Evolutionary conservation across 1,140 invertebrate genomes (phyloP).

Genomic region (Luehdorfia chinensis): DNA sequence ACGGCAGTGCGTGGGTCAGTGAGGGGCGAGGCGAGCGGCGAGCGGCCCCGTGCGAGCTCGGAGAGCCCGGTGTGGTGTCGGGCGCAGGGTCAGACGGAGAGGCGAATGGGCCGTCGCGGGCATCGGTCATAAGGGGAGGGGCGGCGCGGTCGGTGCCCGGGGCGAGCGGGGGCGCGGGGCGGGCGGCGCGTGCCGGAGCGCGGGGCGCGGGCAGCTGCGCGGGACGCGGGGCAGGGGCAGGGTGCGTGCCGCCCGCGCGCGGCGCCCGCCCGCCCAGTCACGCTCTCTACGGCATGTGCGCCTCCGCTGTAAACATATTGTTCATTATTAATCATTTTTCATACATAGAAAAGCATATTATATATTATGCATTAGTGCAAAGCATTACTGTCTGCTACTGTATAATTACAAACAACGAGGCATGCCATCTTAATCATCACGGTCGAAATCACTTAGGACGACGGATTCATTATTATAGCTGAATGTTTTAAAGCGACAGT

Average conservation of each 20-base stretch:
- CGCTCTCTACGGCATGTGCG: conserved; percentile 27
- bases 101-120: conserved; percentile 10
- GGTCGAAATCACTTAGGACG: too few relatives aligned
- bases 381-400: not conserved
- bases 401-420: too few relatives aligned
- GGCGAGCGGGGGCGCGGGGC: conserved; percentile 12
- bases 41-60: too few relatives aligned
- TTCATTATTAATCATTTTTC: not conserved
- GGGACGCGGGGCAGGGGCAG: conserved; percentile 11
- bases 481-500: too few relatives aligned
- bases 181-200: conserved; percentile 4
- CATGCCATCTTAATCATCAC: too few relatives aligned
- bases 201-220: conserved; percentile 1
- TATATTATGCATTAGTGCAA: too few relatives aligned
- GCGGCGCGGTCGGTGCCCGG: not conserved
- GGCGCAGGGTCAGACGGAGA: not conserved
- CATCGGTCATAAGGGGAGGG: too few relatives aligned
- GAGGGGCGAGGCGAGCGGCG: too few relatives aligned
- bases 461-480: too few relatives aligned
- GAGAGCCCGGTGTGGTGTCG: too few relatives aligned
- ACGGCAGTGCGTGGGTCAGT: too few relatives aligned
- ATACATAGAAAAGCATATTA: too few relatives aligned
- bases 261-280: conserved; percentile 4
- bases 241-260: not conserved
- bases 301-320: conserved; percentile 25